Evolutionary conservation across 2,113 vertebrate species (phyloP).

Genomic region (Hypocryptadius cinnamomeus): DNA sequence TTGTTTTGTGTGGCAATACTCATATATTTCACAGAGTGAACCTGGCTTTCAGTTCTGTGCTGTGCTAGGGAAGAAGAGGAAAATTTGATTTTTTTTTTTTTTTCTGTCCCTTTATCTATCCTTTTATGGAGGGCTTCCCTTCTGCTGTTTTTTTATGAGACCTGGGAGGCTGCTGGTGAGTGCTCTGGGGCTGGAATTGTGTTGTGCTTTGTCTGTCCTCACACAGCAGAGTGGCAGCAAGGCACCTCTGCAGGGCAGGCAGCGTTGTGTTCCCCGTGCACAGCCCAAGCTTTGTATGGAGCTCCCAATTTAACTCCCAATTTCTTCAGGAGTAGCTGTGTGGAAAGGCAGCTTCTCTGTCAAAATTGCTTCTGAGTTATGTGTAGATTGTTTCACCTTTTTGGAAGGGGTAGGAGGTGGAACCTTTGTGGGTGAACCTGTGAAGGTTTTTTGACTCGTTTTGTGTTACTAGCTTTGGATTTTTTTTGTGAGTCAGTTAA

Average conservation of each 20-base stretch:
- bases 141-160: background rate
- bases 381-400: background rate
- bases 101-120: background rate
- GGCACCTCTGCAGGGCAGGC: too few relatives aligned
- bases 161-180: background rate
- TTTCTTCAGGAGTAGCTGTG: background rate
- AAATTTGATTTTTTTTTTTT: background rate
- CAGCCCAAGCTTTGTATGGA: background rate
- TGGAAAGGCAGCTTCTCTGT: background rate
- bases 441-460: background rate
- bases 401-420: background rate
- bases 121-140: background rate
- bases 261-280: rapidly evolving
- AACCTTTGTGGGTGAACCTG: background rate
- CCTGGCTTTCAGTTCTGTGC: background rate
- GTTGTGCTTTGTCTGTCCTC: background rate
- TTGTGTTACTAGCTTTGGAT: background rate
- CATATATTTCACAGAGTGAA: background rate
- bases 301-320: background rate
- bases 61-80: background rate
- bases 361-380: background rate
- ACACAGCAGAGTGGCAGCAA: background rate
- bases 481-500: background rate
- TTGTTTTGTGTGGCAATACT: background rate
- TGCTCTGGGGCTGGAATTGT: background rate